Percentiles rank a stretch among this genome's conserved stretches.
phyloP scores from a whole-genome alignment of 2,888 invertebrate genomes.

The Caenorhabditis afra region DNA sequence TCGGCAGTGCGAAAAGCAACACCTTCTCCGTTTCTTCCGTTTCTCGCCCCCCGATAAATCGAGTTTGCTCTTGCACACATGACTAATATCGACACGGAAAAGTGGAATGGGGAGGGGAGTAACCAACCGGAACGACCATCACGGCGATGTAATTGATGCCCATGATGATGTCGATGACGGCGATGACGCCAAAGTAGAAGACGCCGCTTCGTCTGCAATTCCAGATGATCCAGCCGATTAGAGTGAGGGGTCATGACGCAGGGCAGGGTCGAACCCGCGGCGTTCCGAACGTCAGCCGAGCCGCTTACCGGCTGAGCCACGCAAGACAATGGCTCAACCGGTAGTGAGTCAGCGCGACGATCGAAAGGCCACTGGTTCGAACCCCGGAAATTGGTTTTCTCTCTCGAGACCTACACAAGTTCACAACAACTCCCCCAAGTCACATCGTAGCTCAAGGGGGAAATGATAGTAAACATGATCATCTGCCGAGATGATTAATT shows the following conservation, averaged over 20 bases:
- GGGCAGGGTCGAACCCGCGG: too few relatives aligned
- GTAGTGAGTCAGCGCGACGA: too few relatives aligned
- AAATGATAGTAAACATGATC: neutral
- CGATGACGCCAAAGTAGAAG: conserved; percentile 79
- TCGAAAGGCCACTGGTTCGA: too few relatives aligned
- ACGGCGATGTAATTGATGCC: conserved; percentile 79
- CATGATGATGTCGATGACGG: conserved; percentile 78
- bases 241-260: neutral
- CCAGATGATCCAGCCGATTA: neutral
- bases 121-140: conserved; percentile 77
- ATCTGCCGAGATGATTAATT: conserved; percentile 3
- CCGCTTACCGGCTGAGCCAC: too few relatives aligned
- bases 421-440: too few relatives aligned
- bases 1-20: conserved; percentile 54
- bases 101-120: too few relatives aligned
- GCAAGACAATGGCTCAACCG: too few relatives aligned
- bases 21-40: conserved; percentile 29
- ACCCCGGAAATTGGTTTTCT: too few relatives aligned
- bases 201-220: conserved; percentile 74
- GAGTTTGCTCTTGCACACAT: neutral
- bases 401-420: too few relatives aligned
- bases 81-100: conserved; percentile 9
- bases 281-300: too few relatives aligned
- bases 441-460: too few relatives aligned
- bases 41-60: conserved; percentile 1